Base-by-base conservation (phyloP, 2,888 invertebrate species). In the Cremastinae sp. region DNA sequence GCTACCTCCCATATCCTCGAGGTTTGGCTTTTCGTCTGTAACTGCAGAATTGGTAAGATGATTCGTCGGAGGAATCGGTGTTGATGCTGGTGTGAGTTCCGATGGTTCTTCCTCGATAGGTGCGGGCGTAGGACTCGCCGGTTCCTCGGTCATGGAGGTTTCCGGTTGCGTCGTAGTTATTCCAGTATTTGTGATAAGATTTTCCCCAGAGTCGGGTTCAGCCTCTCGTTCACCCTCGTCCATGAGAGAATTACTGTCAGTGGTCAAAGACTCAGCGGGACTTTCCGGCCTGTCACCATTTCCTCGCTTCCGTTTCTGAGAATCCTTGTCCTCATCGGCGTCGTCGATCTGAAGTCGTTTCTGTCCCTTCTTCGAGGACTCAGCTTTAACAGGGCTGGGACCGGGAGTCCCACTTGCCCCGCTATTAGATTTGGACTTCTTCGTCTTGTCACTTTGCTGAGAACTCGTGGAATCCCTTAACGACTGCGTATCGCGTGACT, bases 241-340 rank as follows among this genome's bases (percentile, higher is more conserved):
- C 90, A 95, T 93, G 56, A 95, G 93, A 47, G 96, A 94, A 84
- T 95, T 96, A 84, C 96, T 96, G 86, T 96, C 96, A 78, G 96
- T 95, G 53, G 96, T 96, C 75, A 96, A 92, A 86, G 96, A 96
- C 86, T 95, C 95, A 47, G 95, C 94, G 10, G 96, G 96, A 90
- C 96, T 96, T 85, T 94, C 93, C 10, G 93, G 92, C 72, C 92
- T 90, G 78, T 93, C 93, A 59, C 87, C 89, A 1, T 41, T 39
- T 0, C 39, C 65, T 83, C 92, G 92, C 89, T 91, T 93, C 88
- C 88, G 92, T 90, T 92, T 93, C 89, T 89, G 92, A 88, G 91
- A 91, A 90, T 91, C 93, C 89, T 88, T 93, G 87, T 87, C 90
- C 61, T 93, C 92, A 81, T 93, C 93, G 58, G 89, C 88, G 80